These are phyloP conservation scores for Patiria miniata DNA, from an alignment of 35 echinoderm and acorn worm genomes.

Conservation along the genomic window DNA sequence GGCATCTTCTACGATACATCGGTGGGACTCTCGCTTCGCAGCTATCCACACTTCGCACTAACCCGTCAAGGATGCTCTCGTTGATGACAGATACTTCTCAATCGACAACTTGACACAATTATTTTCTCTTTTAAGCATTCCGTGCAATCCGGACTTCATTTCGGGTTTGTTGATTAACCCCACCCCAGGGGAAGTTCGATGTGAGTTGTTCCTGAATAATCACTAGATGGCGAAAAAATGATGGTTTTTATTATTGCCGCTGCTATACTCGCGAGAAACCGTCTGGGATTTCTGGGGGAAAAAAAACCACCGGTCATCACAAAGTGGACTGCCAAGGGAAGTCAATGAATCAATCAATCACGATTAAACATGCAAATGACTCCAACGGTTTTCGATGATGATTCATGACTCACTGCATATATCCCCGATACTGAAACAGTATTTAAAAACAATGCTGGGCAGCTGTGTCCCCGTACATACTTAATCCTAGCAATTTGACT, in stretches of 20 bases:
- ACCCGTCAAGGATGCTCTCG: too few species aligned
- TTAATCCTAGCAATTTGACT: neutral
- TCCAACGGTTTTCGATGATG: neutral
- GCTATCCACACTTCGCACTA: too few species aligned
- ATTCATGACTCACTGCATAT: constrained; percentile 12
- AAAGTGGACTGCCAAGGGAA: neutral
- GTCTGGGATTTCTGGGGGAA: neutral
- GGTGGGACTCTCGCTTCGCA: too few species aligned
- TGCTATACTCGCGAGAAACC: neutral
- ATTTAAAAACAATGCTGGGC: constrained; percentile 7
- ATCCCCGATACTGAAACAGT: neutral
- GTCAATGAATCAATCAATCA: neutral
- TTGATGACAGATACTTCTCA: neutral
- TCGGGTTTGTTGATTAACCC: neutral
- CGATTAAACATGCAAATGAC: constrained; percentile 23
- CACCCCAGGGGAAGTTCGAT: neutral
- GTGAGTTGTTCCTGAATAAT: too few species aligned
- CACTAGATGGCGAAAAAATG: too few species aligned
- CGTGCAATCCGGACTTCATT: neutral
- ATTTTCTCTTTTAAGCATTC: neutral
- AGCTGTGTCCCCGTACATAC: neutral
- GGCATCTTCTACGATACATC: too few species aligned
- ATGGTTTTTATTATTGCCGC: too few species aligned
- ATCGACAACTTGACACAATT: constrained; percentile 9
- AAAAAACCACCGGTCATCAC: constrained; percentile 13